Evolutionary conservation across 2,113 vertebrate species (phyloP), one percentile per base, ranked within the genome.

Genomic region (Setophaga kirtlandii): DNA sequence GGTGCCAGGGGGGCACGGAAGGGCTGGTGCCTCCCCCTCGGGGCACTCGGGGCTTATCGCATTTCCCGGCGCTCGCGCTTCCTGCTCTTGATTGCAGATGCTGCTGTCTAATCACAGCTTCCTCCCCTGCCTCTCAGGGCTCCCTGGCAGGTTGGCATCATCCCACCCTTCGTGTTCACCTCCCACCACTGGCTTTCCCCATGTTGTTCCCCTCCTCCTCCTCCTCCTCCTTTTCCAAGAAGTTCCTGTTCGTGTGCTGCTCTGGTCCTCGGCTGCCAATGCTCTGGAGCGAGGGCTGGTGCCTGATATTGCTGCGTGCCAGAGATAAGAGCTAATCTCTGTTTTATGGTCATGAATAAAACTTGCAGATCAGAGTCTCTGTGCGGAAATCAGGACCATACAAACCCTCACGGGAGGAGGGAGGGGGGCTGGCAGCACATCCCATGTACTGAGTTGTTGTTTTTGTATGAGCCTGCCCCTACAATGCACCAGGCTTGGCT

Each of bases 271-370:
- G 2, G 75, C 88, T 93, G 94, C 75, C 90, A 94, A 27, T 1
- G 23, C 75, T 92, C 50, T 30, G 75, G 41, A 86, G 71, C 3
- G 1, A 85, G 92, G 80, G 73, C 80, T 92, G 91, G 83, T 93
- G 86, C 76, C 82, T 83, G 59, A 41, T 56, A 7, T 6, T 94
- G 83, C 90, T 95, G 94, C 90, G n/a, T 95, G 92, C 80, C 94
- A 86, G 83, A 96, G 93, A 97, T 96, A 97, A 97, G 93, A 93
- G 67, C 73, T 97, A 89, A 96, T 96, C 96, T 94, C 68, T 93
- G 85, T 12, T 93, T 95, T 94, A 96, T 89, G 93, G 88, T 81
- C 44, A 1, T 7, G 6, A 89, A 75, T 82, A 95, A 83, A 78
- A 87, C 85, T 70, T 16, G 82, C 85, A 90, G 93, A 96, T 96